Percentiles rank a stretch among this genome's conserved stretches.
phyloP scores from a whole-genome alignment of 2,113 vertebrate species.

The Todiramphus chloris region DNA sequence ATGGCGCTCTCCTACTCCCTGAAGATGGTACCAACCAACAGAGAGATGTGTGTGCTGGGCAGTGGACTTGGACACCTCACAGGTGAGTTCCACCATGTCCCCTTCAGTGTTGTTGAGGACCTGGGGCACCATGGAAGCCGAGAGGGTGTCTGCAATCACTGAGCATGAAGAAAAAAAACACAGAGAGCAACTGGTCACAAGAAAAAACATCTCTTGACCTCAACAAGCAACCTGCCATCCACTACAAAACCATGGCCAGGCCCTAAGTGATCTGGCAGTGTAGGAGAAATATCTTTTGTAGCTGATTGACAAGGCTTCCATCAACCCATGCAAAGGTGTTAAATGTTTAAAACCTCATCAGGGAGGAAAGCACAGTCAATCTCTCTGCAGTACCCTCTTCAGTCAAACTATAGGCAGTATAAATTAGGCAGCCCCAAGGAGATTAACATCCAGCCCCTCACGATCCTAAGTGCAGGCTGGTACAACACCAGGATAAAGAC shows the following conservation, averaged over 20 bases:
- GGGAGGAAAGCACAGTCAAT: background rate
- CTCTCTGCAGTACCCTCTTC: background rate
- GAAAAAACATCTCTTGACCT: background rate
- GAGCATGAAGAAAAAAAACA: background rate
- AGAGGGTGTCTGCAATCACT: slow-evolving; percentile 89
- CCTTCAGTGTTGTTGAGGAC: slow-evolving; percentile 70
- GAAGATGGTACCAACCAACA: slow-evolving; percentile 80
- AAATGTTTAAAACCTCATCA: background rate
- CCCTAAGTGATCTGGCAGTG: background rate
- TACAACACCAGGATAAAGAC: background rate
- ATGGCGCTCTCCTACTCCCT: background rate
- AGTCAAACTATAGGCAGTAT: background rate
- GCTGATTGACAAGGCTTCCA: background rate
- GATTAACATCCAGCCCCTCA: background rate
- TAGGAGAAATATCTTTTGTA: background rate
- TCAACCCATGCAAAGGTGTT: background rate
- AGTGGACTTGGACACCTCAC: slow-evolving; percentile 83
- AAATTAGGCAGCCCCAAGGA: background rate
- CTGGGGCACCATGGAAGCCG: slow-evolving; percentile 62
- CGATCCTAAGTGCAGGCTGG: background rate
- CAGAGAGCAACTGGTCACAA: background rate
- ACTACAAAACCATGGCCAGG: rapidly evolving
- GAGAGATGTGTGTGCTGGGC: slow-evolving; percentile 90
- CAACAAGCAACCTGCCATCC: rapidly evolving
- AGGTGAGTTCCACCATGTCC: slow-evolving; percentile 76